Evolutionary conservation across 64 coral and sea anemone species (phyloP), one percentile per base, ranked within the genome.

Genomic region (Acropora tenuis): DNA sequence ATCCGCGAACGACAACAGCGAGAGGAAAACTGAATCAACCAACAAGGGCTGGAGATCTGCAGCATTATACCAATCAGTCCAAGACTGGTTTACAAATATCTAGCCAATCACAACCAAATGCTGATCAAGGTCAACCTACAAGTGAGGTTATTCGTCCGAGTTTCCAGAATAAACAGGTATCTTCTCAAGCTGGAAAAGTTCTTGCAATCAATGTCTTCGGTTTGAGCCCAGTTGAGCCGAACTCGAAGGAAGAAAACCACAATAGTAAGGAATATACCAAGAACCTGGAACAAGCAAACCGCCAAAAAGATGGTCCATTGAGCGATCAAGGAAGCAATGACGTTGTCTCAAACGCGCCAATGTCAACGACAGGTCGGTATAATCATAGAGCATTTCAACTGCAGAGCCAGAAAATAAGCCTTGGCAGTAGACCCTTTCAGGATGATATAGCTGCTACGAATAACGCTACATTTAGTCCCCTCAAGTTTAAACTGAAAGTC

Each of bases 401-500:
- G 1, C 0, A 69, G 19, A 48, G 45, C 2, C 79, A 63, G 41
- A 11, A 69, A 71, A 58, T 3, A 47, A 45, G 68, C 45, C 45
- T 72, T 48, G 43, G 17, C 7, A 49, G 8, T 17, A 48, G 72
- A 40, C 0, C 17, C 11, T 9, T 46, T 82, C 6, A 82, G 12
- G n/a, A 66, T 63, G 8, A 71, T 42, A 10, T 10, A 49, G 15
- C 9, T 20, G 18, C 61, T 6, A 50, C 46, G 30, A 41, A 69
- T 8, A 45, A 72, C 50, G 18, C 2, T 49, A 20, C 44, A 3
- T 47, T 61, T 2, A 48, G 17, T 5, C 82, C 63, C 19, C 82
- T 85, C 13, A 65, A 71, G 5, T 85, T 85, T 15, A 85, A 85
- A 85, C 82, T 85, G 42, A 85, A 85, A 18, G 18, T 85, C 8